Evolutionary conservation across 2,797 vertebrate genomes (phyloP).

Genomic region (Poecilia picta): DNA sequence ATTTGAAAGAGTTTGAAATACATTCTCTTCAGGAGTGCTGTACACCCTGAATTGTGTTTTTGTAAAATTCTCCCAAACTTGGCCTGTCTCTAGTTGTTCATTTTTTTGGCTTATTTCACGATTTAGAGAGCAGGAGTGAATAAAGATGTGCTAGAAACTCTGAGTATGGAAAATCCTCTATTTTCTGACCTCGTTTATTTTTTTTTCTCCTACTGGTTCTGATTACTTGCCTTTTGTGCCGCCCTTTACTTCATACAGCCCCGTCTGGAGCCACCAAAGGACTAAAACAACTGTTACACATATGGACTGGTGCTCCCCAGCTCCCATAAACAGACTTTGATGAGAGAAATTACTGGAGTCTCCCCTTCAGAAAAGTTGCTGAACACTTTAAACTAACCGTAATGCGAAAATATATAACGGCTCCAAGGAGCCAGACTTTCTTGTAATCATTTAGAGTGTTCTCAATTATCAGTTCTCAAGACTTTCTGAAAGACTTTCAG

Average conservation of each 20-base stretch:
- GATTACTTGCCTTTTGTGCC: slow-evolving; percentile 4
- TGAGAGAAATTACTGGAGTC: slow-evolving; percentile 6
- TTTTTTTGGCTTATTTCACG: neutral
- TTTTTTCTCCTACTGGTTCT: neutral
- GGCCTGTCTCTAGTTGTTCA: neutral
- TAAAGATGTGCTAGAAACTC: neutral
- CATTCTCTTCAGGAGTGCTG: neutral
- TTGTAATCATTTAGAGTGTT: neutral
- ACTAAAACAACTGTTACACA: slow-evolving; percentile 12
- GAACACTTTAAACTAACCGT: neutral
- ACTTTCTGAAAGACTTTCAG: neutral
- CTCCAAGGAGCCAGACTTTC: neutral
- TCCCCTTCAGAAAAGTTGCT: neutral
- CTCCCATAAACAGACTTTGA: slow-evolving; percentile 19
- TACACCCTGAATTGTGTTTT: neutral
- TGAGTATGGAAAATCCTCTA: neutral
- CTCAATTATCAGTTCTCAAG: neutral
- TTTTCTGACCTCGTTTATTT: neutral
- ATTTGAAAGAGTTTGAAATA: neutral
- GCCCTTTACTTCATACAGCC: neutral
- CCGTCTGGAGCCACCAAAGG: slow-evolving; percentile 9
- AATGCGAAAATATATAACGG: neutral
- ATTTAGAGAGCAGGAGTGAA: neutral
- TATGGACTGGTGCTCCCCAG: slow-evolving; percentile 4
- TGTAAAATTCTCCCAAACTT: neutral